Evolutionary conservation across 2,888 invertebrate genomes (phyloP).

Genomic region (Pinctada fucata): DNA sequence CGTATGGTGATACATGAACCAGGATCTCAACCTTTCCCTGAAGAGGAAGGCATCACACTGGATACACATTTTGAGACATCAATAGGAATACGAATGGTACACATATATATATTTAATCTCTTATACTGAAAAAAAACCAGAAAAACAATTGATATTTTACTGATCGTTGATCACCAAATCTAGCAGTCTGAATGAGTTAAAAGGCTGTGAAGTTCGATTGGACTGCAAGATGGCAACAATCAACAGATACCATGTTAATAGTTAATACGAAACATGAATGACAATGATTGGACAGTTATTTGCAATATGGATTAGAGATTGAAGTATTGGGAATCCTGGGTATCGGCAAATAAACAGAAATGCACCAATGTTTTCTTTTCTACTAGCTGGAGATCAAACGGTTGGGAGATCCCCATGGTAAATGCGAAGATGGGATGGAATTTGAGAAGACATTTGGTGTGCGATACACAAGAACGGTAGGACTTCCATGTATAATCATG

Average conservation of each 20-base stretch:
- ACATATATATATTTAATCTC: not conserved
- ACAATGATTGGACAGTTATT: no score
- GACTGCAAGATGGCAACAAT: no score
- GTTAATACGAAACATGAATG: no score
- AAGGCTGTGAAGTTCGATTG: no score
- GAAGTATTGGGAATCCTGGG: no score
- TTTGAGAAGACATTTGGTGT: slow-evolving; percentile 38
- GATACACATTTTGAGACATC: slow-evolving; percentile 49
- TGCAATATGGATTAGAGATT: no score
- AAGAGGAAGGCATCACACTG: slow-evolving; percentile 51
- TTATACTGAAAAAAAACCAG: no score
- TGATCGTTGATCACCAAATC: no score
- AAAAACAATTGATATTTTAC: no score
- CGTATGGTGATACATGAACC: slow-evolving; percentile 53
- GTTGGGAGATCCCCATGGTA: slow-evolving; percentile 37
- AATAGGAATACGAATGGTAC: slow-evolving; percentile 50
- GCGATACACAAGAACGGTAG: slow-evolving; percentile 42
- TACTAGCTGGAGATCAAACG: slow-evolving; percentile 36
- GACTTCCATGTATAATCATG: not conserved
- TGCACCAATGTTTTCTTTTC: not conserved
- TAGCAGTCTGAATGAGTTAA: no score
- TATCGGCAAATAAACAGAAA: no score
- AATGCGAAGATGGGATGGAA: slow-evolving; percentile 37
- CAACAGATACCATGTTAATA: no score
- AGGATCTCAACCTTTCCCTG: slow-evolving; percentile 53